Evolutionary conservation across 2,797 vertebrate species (phyloP), one percentile per base, ranked within the genome.

Genomic region (Propithecus deckenii): DNA sequence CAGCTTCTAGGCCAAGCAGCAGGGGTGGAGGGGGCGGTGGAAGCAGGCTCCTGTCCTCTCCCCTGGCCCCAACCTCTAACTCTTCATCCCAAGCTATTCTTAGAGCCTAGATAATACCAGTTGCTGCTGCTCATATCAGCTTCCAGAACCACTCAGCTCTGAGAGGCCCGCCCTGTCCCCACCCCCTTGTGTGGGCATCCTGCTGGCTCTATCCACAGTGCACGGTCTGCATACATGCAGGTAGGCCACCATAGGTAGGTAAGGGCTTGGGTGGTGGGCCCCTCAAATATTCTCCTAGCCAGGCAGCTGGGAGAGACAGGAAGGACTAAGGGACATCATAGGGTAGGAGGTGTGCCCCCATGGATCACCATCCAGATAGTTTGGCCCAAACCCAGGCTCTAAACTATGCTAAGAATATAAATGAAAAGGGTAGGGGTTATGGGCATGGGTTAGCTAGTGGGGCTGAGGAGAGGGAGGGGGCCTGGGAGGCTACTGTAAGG

Each of bases 61-160:
- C 81, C 88, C 86, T 89, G 79, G 84, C 88, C 69, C 65, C 48
- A 52, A 89, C 83, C 91, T 96, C 91, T 86, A 74, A n/a, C 75
- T 90, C 89, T 95, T 87, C 63, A 93, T 61, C 43, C 61, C 84
- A 83, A 38, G 92, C 94, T 97, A 98, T 98, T 97, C 94, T 98
- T 97, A 96, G 97, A 91, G 59, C 28, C 80, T 43, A 96, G 97
- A 98, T 96, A 97, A 97, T 89, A 89, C 96, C 91, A 94, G 96
- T 95, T 97, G 96, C 55, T 96, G 76, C 76, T 89, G 79, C 78
- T 96, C 84, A 55, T 96, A 97, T 97, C 69, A 88, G 87, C 89
- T 97, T 97, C 97, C 90, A 97, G 97, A 96, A 78, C 52, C 52
- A 86, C 86, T 43, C 25, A 43, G 35, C 86, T 71, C 80, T 28